Evolutionary conservation across 2,888 invertebrate genomes (phyloP).

Genomic region (Andrena haemorrhoa): DNA sequence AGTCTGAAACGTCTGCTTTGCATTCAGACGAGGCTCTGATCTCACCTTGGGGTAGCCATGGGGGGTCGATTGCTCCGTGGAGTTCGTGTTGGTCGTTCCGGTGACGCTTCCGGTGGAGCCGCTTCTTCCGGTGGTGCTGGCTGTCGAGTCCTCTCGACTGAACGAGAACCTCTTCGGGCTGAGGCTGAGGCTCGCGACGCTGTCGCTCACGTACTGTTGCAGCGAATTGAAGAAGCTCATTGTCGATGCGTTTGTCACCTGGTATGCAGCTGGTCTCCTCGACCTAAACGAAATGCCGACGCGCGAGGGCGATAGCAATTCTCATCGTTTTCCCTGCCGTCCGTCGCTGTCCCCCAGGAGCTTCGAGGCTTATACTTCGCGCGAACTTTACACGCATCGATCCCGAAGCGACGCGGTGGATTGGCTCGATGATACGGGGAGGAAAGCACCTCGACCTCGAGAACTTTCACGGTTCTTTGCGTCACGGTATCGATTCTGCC

Average conservation of each 20-base stretch:
- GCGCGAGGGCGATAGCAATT: constrained; percentile 14
- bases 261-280: background rate
- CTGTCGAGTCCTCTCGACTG: constrained; percentile 88
- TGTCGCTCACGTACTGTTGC: constrained; percentile 94
- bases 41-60: constrained; percentile 82
- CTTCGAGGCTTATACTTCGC: constrained; percentile 29
- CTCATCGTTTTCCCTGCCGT: constrained; percentile 46
- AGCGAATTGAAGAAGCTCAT: constrained; percentile 96
- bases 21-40: no score
- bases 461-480: constrained; percentile 65
- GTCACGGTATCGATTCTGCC: constrained; percentile 65
- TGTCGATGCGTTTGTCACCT: constrained; percentile 49
- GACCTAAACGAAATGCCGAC: constrained; percentile 14
- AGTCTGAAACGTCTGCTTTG: background rate
- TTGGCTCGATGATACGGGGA: constrained; percentile 51
- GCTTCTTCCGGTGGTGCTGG: constrained; percentile 75
- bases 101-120: constrained; percentile 82
- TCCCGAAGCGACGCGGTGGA: constrained; percentile 37
- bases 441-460: constrained; percentile 57
- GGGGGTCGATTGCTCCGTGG: constrained; percentile 73
- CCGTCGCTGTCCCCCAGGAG: constrained; percentile 12
- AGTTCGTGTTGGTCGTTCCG: constrained; percentile 82
- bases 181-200: constrained; percentile 92
- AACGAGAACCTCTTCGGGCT: constrained; percentile 91
- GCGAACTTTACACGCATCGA: constrained; percentile 65